Percentiles rank a stretch among this genome's conserved stretches.
phyloP scores from a whole-genome alignment of 2,888 invertebrate genomes.

The Atethmia centrago region DNA sequence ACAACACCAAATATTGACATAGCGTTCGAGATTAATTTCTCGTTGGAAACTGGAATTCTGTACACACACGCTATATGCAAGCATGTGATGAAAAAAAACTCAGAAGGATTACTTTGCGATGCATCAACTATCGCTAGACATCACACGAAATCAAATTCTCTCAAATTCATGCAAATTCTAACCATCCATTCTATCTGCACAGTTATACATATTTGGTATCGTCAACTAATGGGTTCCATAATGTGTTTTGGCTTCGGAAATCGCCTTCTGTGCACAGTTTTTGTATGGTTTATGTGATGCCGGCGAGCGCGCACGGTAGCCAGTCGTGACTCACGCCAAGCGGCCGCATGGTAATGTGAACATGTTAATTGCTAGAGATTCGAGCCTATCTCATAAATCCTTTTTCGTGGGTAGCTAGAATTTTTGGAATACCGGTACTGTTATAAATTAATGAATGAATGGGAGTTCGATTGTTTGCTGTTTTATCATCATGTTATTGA shows the following conservation, averaged over 20 bases:
- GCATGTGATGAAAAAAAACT: not conserved
- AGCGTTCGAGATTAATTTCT: slow-evolving; percentile 69
- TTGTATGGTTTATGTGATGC: slow-evolving; percentile 52
- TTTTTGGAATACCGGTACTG: slow-evolving; percentile 19
- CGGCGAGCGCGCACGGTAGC: slow-evolving; percentile 74
- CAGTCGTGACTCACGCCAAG: slow-evolving; percentile 80
- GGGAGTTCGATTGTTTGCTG: slow-evolving; percentile 5
- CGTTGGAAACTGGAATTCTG: slow-evolving; percentile 67
- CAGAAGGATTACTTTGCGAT: slow-evolving; percentile 39
- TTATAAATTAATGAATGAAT: slow-evolving; percentile 21
- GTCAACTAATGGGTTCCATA: slow-evolving; percentile 12
- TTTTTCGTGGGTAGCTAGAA: slow-evolving; percentile 44
- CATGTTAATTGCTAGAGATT: slow-evolving; percentile 81
- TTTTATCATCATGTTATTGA: not conserved
- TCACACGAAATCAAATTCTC: not conserved
- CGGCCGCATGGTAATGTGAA: slow-evolving; percentile 72
- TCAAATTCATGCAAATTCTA: slow-evolving; percentile 10
- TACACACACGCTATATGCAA: slow-evolving; percentile 51
- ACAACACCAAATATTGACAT: slow-evolving; percentile 71
- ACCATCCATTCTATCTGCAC: not conserved
- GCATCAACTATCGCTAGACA: not conserved
- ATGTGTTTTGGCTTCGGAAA: slow-evolving; percentile 13
- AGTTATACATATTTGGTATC: not conserved
- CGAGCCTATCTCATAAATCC: slow-evolving; percentile 63
- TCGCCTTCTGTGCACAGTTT: slow-evolving; percentile 48